These are phyloP conservation scores for Yponomeuta malinellus DNA, from an alignment of 2,888 invertebrate genomes.

Conservation along the genomic window DNA sequence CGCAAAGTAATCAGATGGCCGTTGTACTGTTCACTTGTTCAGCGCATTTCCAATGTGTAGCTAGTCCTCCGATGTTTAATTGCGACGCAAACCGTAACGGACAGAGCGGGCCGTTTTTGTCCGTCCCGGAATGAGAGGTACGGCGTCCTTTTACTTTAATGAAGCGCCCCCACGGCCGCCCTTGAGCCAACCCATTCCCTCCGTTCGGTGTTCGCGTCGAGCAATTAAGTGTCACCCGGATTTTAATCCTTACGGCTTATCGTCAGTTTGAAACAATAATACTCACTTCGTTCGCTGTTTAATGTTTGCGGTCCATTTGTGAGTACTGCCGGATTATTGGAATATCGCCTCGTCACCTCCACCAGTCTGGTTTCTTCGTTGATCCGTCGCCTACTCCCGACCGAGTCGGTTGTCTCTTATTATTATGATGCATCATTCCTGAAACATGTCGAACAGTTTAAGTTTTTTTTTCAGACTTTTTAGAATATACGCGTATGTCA, in stretches of 20 bases:
- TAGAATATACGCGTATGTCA: too few species aligned
- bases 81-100: slow-evolving; percentile 62
- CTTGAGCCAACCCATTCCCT: slow-evolving; percentile 3
- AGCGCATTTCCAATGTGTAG: slow-evolving; percentile 46
- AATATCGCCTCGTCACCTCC: slow-evolving; percentile 2
- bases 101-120: slow-evolving; percentile 58
- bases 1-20: slow-evolving; percentile 67
- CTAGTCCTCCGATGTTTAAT: slow-evolving; percentile 54
- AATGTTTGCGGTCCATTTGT: slow-evolving; percentile 6
- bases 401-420: slow-evolving; percentile 29
- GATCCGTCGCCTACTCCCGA: not conserved
- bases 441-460: too few species aligned
- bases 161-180: slow-evolving; percentile 36
- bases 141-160: slow-evolving; percentile 61
- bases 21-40: slow-evolving; percentile 64
- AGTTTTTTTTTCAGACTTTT: too few species aligned
- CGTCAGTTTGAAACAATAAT: slow-evolving; percentile 13
- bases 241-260: slow-evolving; percentile 14
- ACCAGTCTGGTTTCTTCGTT: not conserved
- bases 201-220: slow-evolving; percentile 10
- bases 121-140: slow-evolving; percentile 46
- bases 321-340: not conserved
- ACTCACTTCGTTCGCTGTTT: slow-evolving; percentile 6
- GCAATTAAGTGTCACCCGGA: slow-evolving; percentile 11
- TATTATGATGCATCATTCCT: too few species aligned